A percentile compares a stretch with the other conserved stretches of the same genome.
These are phyloP conservation scores for Eospalax fontanierii DNA, from an alignment of 2,797 vertebrate genomes.

Conservation along the genomic window DNA sequence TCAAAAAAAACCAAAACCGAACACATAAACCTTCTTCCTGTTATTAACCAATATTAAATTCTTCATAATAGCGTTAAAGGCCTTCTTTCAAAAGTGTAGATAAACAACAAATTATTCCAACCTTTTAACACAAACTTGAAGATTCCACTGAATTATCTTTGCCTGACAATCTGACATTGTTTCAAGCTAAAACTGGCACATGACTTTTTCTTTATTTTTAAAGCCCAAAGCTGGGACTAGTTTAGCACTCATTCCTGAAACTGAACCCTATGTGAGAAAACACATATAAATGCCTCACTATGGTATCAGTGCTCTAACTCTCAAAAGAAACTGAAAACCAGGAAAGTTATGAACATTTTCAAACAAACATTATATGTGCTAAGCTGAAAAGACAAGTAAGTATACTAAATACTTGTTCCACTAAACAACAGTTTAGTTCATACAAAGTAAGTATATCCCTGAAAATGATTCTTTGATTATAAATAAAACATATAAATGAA, in stretches of 20 bases:
- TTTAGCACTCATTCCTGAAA: constrained; percentile 39
- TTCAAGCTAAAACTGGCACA: constrained; percentile 30
- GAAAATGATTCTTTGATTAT: neutral
- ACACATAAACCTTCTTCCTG: neutral
- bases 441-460: neutral
- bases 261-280: constrained; percentile 46
- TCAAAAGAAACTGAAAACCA: constrained; percentile 19
- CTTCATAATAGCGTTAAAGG: neutral
- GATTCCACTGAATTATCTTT: neutral
- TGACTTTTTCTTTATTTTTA: constrained; percentile 11
- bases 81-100: neutral
- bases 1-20: neutral
- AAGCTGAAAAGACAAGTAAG: constrained; percentile 9
- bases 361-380: neutral
- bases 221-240: neutral
- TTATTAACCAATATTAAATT: constrained; percentile 43
- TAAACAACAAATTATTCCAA: neutral
- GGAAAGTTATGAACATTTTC: constrained; percentile 47
- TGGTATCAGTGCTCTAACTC: constrained; percentile 17
- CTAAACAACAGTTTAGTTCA: constrained; percentile 21
- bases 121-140: constrained; percentile 29
- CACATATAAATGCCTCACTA: constrained; percentile 24
- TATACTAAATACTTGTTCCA: neutral
- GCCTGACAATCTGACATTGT: constrained; percentile 4
- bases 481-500: neutral